phyloP scores from a whole-genome alignment of 2,113 vertebrate species.

The Illadopsis cleaveri region DNA sequence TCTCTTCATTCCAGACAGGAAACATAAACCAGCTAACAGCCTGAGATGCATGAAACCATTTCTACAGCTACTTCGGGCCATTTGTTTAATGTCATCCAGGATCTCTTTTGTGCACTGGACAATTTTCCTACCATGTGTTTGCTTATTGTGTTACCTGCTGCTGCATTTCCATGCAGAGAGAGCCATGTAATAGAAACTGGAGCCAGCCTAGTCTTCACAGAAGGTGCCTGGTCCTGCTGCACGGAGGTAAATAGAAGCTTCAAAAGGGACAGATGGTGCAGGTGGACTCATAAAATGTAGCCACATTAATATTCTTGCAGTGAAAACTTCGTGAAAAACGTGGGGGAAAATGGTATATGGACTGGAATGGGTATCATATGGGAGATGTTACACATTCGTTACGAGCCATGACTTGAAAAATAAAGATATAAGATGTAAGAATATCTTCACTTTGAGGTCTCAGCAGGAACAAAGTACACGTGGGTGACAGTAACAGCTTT shows the following conservation, averaged over 20 bases:
- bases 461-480: rapidly evolving
- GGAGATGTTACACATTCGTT: not conserved
- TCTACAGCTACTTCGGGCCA: slow-evolving; percentile 46
- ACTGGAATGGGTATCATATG: not conserved
- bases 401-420: not conserved
- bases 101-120: slow-evolving; percentile 40
- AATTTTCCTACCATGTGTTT: slow-evolving; percentile 36
- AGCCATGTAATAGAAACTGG: not conserved
- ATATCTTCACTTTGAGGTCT: not conserved
- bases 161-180: not conserved
- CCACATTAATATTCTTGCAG: not conserved
- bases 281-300: not conserved
- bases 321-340: not conserved
- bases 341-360: not conserved
- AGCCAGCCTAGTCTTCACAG: not conserved
- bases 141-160: slow-evolving; percentile 46
- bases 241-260: not conserved
- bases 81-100: slow-evolving; percentile 59
- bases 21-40: slow-evolving; percentile 66
- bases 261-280: not conserved
- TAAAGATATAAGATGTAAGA: not conserved
- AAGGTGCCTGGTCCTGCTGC: not conserved
- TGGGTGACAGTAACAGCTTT: not conserved
- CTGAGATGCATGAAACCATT: slow-evolving; percentile 53
- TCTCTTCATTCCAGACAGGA: slow-evolving; percentile 56